Evolutionary conservation across 2,888 invertebrate genomes (phyloP), one percentile per base, ranked within the genome.

Genomic region (Drosophila nigritarsus): DNA sequence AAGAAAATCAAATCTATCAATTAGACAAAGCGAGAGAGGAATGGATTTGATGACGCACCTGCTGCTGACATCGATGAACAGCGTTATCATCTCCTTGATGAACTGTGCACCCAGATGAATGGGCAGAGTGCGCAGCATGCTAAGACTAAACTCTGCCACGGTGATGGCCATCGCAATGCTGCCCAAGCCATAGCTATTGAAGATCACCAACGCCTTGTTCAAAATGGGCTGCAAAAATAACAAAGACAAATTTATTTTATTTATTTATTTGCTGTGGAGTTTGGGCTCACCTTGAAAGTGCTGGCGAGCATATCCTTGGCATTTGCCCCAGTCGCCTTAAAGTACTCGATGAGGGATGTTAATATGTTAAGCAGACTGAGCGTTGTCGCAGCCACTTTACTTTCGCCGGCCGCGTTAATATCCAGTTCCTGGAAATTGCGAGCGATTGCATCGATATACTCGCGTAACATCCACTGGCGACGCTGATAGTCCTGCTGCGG

Each of bases 261-360:
- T n/a, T n/a, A n/a, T n/a, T n/a, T n/a, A n/a, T 32, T 30, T 30
- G 30, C 30, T 30, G 30, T 30, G 30, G 30, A 32, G 32, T 15
- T 27, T 38, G 20, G 11, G 56, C 70, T 69, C 48, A 92, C 93
- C 89, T 92, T 93, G 49, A 92, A 91, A 30, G 92, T 92, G 75
- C 79, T 89, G 34, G 91, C 87, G 42, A 93, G 83, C 91, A 93
- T 93, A 63, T 92, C 91, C 84, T 93, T 93, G 68, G 92, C 91
- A 67, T 90, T 90, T 48, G 91, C 92, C 18, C 88, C 90, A 8
- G 90, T 88, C 56, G 92, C 93, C 66, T 92, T 92, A 36, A 92
- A 93, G 67, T 91, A 92, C 75, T 93, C 92, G 30, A 93, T 87
- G 29, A 93, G 81, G 18, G 91, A 89, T 40, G 91, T 92, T 53